Evolutionary conservation across 1,140 invertebrate species (phyloP), one percentile per base, ranked within the genome.

Genomic region (Diploscapter pachys): DNA sequence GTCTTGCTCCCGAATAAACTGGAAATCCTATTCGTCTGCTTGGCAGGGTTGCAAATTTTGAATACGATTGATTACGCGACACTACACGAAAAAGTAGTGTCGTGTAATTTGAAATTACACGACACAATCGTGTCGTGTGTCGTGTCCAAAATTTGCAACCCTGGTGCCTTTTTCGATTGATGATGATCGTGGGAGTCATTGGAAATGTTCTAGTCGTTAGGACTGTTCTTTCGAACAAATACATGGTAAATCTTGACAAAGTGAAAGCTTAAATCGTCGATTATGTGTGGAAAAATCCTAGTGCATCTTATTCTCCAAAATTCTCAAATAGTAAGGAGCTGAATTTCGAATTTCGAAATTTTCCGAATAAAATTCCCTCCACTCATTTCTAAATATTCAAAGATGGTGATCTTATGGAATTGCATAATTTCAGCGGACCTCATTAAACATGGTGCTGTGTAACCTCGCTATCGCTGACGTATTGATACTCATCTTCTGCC

Each of bases 371-470:
- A 31, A 31, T 31, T 31, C 31, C 31, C 31, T 31, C 31, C 31
- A 31, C 31, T 31, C 31, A 31, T 31, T 31, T 31, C 31, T 31
- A 31, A 31, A 1, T 31, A 31, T 31, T 31, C 31, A 31, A 31
- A 31, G 31, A 31, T 31, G 31, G 31, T 31, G 31, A 31, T 31
- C 31, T 31, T 31, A 31, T 31, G 31, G 31, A 31, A 31, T 31
- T 31, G 31, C 31, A 31, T 31, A 31, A 31, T 78, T 81, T 50
- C 73, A 83, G 82, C 78, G 86, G 71, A 87, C 81, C 59, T 93
- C 95, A 59, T 96, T 94, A 77, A 96, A 97, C 88, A 95, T 93
- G 87, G 96, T 96, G 87, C 95, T 96, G 81, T 93, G 94, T 82
- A 97, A 96, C 87, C 89, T 97, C 80, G 94, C 94, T 2, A 90